Conservation (phyloP, 2,797 vertebrate species). For the Ctenopoma kingsleyae region DNA sequence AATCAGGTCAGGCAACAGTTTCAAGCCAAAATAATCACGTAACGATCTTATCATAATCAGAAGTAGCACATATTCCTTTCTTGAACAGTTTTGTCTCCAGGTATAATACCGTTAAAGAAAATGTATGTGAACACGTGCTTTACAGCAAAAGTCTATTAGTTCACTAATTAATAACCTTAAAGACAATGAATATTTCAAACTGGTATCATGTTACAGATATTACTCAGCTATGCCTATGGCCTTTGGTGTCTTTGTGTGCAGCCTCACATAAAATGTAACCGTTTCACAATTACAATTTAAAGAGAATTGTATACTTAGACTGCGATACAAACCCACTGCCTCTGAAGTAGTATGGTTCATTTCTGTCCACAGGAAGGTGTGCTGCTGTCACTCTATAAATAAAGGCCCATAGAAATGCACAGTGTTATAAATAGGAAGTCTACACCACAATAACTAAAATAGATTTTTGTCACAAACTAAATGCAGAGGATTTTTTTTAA, state of each 20-base stretch:
- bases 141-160: no score
- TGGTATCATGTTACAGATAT: background rate
- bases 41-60: background rate
- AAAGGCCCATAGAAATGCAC: constrained; percentile 9
- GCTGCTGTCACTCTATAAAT: constrained; percentile 27
- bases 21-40: background rate
- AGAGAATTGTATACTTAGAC: background rate
- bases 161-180: background rate
- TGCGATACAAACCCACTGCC: constrained; percentile 60
- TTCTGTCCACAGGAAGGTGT: constrained; percentile 29
- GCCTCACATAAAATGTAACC: background rate
- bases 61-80: background rate
- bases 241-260: background rate
- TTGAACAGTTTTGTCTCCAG: background rate
- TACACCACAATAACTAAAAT: background rate
- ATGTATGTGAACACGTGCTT: background rate
- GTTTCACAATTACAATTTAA: background rate
- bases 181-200: background rate
- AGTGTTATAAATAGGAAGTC: background rate
- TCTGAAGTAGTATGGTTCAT: constrained; percentile 48
- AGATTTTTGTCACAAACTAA: background rate
- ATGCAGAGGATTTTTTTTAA: background rate
- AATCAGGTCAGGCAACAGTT: background rate
- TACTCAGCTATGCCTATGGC: background rate
- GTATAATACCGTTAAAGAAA: no score